Evolutionary conservation across 2,113 vertebrate genomes (phyloP), one percentile per base, ranked within the genome.

Genomic region (Xenus cinereus): DNA sequence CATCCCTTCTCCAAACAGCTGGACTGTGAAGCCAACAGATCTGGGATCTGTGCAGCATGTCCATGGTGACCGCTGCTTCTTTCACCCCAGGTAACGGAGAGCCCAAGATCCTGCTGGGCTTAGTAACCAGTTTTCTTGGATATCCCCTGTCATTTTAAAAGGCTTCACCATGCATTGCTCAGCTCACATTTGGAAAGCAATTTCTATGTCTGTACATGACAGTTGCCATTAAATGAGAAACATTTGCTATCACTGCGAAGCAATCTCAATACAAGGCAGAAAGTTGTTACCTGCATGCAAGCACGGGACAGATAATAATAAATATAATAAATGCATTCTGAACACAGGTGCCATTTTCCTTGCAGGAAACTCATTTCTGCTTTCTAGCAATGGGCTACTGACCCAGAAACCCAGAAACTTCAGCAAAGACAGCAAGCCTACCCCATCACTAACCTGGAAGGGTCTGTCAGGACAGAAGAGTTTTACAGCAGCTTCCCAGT

Each of bases 21-120:
- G 11, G 1, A 1, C 33, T 8, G 5, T 4, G 37, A 35, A 5
- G 7, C 9, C 37, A 12, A 2, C 26, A 2, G 14, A 6, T 53
- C 78, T 27, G 84, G 83, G 8, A 45, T 50, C 35, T 63, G 26
- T 17, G 23, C 45, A 11, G 21, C 14, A 1, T 64, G 26, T 32
- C 67, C 81, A 6, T 16, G 32, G 62, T 57, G 66, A 43, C 20
- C 1, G 4, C 14, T 13, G 6, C 39, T 35, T 33, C 6, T 15
- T 56, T 67, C 59, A 62, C 14, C 17, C 10, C 23, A 15, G 16
- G 12, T 51, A 51, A 74, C 1, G 2, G 66, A 54, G 37, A 63
- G 15, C 39, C 53, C 35, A 14, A 62, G 41, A 35, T 24, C 7
- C 22, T 33, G 8, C 45, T 22, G 16, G 12, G 30, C 54, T 94